phyloP scores from a whole-genome alignment of 2,113 vertebrate species.

The Ondatra zibethicus region DNA sequence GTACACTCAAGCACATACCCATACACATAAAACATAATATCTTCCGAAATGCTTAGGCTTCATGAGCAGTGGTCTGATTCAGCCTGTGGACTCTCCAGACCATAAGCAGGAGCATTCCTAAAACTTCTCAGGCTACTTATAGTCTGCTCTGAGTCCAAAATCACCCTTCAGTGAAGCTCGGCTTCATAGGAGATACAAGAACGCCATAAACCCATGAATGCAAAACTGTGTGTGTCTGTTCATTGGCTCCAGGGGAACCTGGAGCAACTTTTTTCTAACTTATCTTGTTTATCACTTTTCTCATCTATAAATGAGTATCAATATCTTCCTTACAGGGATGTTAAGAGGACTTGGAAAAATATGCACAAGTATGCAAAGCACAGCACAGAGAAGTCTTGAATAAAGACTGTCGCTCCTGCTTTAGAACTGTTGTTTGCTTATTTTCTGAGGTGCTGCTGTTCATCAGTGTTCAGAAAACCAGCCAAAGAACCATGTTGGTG shows the following conservation, averaged over 20 bases:
- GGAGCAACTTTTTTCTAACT: neutral
- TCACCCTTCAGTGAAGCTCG: neutral
- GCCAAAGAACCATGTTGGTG: slow-evolving; percentile 2
- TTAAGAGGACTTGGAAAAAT: neutral
- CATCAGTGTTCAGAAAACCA: slow-evolving; percentile 5
- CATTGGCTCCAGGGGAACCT: neutral
- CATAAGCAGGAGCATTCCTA: neutral
- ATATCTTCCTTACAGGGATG: neutral
- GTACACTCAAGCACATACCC: neutral
- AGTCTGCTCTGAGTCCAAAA: neutral
- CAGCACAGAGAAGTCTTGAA: neutral
- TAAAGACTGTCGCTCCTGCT: neutral
- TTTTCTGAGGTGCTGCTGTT: slow-evolving; percentile 9
- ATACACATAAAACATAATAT: neutral
- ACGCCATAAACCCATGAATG: neutral
- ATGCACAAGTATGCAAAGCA: neutral
- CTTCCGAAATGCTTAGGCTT: slow-evolving; percentile 10
- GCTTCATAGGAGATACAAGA: neutral
- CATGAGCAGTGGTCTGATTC: neutral
- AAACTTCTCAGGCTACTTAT: neutral
- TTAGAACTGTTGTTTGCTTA: neutral
- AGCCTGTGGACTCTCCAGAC: neutral
- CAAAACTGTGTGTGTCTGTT: neutral
- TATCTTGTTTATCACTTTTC: slow-evolving; percentile 7
- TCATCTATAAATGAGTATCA: slow-evolving; percentile 3